Percentiles rank a stretch among this genome's conserved stretches.
These are phyloP conservation scores for Pelmatolapia mariae DNA, from an alignment of 2,113 vertebrate species.

Conservation along the genomic window DNA sequence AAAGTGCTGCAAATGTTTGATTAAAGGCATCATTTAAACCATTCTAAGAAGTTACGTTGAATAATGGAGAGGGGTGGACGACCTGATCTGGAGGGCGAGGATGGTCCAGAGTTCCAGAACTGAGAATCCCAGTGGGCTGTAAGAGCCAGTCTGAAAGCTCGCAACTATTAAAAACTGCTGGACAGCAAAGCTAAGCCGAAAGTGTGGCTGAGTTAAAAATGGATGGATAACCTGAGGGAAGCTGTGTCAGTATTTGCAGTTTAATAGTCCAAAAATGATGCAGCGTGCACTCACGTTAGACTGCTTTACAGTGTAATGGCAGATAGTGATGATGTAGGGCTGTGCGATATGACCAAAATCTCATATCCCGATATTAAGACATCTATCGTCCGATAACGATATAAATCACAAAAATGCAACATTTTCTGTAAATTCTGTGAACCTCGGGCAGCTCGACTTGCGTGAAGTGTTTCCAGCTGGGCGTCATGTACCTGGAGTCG, in stretches of 20 bases:
- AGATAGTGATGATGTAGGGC: neutral
- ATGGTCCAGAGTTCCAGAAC: neutral
- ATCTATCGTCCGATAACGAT: no score
- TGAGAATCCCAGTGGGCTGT: neutral
- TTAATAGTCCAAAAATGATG: neutral
- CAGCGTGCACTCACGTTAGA: neutral
- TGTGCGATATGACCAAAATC: no score
- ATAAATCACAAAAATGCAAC: no score
- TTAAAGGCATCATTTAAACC: neutral
- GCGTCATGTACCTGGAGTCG: no score
- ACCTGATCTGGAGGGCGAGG: fast-evolving
- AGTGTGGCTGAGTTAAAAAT: neutral
- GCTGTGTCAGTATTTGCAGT: neutral
- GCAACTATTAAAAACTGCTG: neutral
- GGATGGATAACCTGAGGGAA: neutral
- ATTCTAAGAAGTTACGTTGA: neutral
- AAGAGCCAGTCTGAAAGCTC: neutral
- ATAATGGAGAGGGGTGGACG: neutral
- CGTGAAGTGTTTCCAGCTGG: no score
- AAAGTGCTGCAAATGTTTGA: neutral
- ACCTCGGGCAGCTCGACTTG: no score
- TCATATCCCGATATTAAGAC: no score
- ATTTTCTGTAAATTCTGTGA: no score
- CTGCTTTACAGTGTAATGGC: neutral
- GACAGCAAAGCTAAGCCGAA: neutral